Evolutionary conservation across 2,797 vertebrate genomes (phyloP).

Genomic region (Ciconia nigra): DNA sequence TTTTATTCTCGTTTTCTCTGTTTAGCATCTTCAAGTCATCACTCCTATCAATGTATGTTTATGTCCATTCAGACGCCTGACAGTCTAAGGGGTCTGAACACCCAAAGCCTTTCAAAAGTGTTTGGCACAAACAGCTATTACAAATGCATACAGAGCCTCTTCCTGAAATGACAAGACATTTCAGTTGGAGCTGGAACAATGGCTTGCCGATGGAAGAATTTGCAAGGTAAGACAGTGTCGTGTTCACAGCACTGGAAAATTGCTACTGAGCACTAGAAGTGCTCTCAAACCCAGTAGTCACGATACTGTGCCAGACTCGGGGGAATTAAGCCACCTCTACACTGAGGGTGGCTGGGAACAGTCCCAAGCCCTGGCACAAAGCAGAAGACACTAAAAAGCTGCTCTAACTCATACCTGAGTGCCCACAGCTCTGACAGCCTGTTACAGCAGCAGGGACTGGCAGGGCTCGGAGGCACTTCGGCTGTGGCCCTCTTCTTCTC

Average conservation of each 20-base stretch:
- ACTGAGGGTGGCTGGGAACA: background rate
- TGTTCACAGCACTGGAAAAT: constrained; percentile 2
- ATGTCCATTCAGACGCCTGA: background rate
- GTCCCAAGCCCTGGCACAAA: background rate
- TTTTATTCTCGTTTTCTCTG: background rate
- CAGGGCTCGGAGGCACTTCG: accelerated
- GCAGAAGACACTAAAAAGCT: background rate
- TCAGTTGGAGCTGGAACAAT: background rate
- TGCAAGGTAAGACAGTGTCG: background rate
- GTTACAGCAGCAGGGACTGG: background rate
- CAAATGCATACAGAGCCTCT: background rate
- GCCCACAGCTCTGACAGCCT: background rate
- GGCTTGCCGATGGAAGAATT: background rate
- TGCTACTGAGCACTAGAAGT: background rate
- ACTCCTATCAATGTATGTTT: background rate
- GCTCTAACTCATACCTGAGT: background rate
- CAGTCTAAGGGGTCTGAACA: background rate
- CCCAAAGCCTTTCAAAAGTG: background rate
- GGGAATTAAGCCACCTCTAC: background rate
- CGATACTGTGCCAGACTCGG: background rate
- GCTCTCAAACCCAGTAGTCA: background rate
- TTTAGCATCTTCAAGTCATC: background rate
- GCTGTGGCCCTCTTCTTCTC: background rate
- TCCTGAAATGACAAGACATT: background rate
- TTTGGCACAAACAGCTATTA: background rate